These are phyloP conservation scores for Dorcus parallelipipedus DNA, from an alignment of 2,888 invertebrate genomes.

Conservation along the genomic window DNA sequence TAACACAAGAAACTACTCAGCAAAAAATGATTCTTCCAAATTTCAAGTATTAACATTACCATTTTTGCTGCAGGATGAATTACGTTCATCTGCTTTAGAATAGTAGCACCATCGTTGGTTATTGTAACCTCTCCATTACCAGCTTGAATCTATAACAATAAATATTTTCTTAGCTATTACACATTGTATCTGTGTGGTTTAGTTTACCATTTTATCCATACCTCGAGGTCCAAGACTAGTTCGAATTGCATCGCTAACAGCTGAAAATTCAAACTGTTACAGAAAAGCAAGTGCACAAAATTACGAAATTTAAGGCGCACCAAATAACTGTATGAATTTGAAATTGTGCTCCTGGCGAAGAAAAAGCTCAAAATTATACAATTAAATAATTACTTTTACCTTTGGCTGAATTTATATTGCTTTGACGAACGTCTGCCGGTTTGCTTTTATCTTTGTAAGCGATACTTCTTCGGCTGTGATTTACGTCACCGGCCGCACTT, in stretches of 20 bases:
- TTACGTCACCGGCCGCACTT: conserved; percentile 49
- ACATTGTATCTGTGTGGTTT: background rate
- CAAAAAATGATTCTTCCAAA: background rate
- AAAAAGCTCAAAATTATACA: background rate
- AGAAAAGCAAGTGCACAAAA: background rate
- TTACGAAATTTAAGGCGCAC: background rate
- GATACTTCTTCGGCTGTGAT: conserved; percentile 43
- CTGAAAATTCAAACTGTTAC: conserved; percentile 55
- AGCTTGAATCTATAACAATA: conserved; percentile 76
- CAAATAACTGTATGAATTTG: background rate
- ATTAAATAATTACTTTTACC: conserved; percentile 55
- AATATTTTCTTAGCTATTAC: conserved; percentile 3
- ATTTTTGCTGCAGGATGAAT: conserved; percentile 98
- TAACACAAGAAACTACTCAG: background rate
- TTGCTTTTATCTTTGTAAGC: conserved; percentile 91
- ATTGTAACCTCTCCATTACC: conserved; percentile 98
- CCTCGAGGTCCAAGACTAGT: conserved; percentile 98
- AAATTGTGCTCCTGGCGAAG: background rate
- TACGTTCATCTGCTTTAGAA: conserved; percentile 98
- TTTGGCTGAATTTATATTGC: conserved; percentile 98
- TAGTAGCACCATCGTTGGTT: conserved; percentile 99
- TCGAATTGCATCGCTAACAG: conserved; percentile 97
- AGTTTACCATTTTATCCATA: conserved; percentile 97
- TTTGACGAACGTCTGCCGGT: conserved; percentile 88
- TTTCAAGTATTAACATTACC: conserved; percentile 48